These are phyloP conservation scores for Orchesella flavescens DNA, from an alignment of 2,888 invertebrate species.

Conservation along the genomic window DNA sequence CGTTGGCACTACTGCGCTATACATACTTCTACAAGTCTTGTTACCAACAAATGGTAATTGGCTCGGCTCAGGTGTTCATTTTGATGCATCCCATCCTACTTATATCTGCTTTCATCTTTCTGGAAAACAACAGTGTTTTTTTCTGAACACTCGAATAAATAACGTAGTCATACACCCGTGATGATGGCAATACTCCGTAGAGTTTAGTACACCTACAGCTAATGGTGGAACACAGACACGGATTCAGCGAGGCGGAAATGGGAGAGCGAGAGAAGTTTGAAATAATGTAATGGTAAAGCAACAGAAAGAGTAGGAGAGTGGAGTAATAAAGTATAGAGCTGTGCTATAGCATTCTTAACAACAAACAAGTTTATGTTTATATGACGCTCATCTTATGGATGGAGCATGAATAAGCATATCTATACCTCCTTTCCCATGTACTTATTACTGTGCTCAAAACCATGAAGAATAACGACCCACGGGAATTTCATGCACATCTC, in stretches of 20 bases:
- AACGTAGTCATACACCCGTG: not conserved
- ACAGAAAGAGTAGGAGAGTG: too few relatives aligned
- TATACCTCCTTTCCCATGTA: not conserved
- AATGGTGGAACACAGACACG: too few relatives aligned
- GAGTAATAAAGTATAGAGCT: too few relatives aligned
- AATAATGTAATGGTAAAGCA: too few relatives aligned
- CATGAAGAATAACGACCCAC: conserved; percentile 27
- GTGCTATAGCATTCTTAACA: too few relatives aligned
- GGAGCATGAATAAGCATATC: not conserved
- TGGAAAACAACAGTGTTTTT: not conserved
- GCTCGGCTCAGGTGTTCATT: conserved; percentile 54
- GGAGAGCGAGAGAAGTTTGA: too few relatives aligned
- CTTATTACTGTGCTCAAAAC: conserved; percentile 5
- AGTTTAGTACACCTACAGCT: too few relatives aligned
- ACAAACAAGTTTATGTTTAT: too few relatives aligned
- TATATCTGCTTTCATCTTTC: conserved; percentile 25
- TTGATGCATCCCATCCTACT: conserved; percentile 33
- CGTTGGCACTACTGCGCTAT: not conserved
- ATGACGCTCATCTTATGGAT: too few relatives aligned
- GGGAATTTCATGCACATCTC: conserved; percentile 23
- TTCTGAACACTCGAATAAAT: conserved; percentile 1
- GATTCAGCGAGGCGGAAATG: too few relatives aligned
- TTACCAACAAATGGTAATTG: conserved; percentile 29
- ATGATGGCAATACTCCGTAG: too few relatives aligned
- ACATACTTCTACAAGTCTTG: too few relatives aligned